Evolutionary conservation across 2,113 vertebrate species (phyloP).

Genomic region (Delphinapterus leucas): DNA sequence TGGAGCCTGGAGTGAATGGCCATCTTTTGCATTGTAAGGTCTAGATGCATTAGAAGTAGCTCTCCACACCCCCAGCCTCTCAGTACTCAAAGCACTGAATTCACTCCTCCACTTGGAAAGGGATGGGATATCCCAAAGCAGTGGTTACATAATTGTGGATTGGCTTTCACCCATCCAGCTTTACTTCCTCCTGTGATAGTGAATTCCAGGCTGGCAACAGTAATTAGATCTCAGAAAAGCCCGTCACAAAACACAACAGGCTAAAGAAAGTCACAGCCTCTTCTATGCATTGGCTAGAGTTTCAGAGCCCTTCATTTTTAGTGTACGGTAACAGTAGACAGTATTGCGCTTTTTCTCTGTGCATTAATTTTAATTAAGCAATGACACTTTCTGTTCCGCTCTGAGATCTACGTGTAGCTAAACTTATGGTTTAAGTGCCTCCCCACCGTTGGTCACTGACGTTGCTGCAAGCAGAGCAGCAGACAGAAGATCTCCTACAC

Average conservation of each 20-base stretch:
- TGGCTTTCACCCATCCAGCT: background rate
- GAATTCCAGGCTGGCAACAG: background rate
- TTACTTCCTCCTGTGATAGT: background rate
- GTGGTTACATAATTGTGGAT: background rate
- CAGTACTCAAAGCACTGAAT: background rate
- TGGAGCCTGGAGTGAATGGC: background rate
- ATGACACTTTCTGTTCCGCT: background rate
- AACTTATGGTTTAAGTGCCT: background rate
- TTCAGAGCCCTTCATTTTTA: background rate
- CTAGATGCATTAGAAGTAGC: background rate
- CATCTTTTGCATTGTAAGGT: background rate
- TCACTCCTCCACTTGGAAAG: background rate
- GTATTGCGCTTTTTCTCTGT: background rate
- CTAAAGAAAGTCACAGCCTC: background rate
- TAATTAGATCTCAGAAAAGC: conserved; percentile 25
- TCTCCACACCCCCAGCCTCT: background rate
- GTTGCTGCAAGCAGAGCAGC: background rate
- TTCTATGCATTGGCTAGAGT: background rate
- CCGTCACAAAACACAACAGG: background rate
- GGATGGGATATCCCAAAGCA: background rate
- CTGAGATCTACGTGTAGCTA: background rate
- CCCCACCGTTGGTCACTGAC: background rate
- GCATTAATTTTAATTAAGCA: background rate
- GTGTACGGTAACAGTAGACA: background rate
- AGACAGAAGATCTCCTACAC: background rate